Conservation (phyloP, 1,140 invertebrate genomes). For the Eupristina koningsbergeri region DNA sequence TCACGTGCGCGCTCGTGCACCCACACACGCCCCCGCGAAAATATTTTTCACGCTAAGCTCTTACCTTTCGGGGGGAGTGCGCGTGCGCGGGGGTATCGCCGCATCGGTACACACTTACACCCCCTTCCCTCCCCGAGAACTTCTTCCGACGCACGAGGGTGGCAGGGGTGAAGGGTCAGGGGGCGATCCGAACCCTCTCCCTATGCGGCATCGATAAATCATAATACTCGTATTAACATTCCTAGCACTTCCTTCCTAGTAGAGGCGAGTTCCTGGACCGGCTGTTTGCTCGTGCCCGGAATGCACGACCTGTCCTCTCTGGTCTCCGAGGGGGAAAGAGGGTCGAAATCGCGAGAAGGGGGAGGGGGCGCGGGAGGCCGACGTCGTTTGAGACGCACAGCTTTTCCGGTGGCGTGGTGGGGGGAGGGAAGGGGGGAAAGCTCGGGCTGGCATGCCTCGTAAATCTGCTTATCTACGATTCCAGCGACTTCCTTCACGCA, state of each 20-base stretch:
- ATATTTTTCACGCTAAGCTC: not conserved
- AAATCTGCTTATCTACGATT: constrained; percentile 46
- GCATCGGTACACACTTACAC: not conserved
- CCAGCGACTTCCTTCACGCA: too few species aligned
- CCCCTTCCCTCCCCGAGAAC: not conserved
- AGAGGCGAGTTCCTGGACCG: constrained; percentile 21
- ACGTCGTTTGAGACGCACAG: not conserved
- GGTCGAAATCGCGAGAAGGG: not conserved
- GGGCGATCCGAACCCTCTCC: constrained; percentile 55
- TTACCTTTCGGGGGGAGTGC: not conserved
- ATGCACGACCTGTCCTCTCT: constrained; percentile 61
- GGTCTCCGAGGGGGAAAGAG: not conserved
- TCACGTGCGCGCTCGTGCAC: constrained; percentile 58
- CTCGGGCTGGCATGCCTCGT: not conserved
- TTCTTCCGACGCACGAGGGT: not conserved
- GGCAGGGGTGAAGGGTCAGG: not conserved
- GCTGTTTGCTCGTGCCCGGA: constrained; percentile 55
- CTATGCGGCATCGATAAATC: constrained; percentile 71
- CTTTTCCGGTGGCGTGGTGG: too few species aligned
- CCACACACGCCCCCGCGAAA: not conserved
- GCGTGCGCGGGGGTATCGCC: not conserved
- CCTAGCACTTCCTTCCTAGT: constrained; percentile 67
- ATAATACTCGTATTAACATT: constrained; percentile 73
- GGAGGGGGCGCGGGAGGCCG: not conserved
- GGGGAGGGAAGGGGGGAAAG: not conserved